Base-by-base conservation (phyloP, 2,888 invertebrate species). In the Amblyjoppa proteus region DNA sequence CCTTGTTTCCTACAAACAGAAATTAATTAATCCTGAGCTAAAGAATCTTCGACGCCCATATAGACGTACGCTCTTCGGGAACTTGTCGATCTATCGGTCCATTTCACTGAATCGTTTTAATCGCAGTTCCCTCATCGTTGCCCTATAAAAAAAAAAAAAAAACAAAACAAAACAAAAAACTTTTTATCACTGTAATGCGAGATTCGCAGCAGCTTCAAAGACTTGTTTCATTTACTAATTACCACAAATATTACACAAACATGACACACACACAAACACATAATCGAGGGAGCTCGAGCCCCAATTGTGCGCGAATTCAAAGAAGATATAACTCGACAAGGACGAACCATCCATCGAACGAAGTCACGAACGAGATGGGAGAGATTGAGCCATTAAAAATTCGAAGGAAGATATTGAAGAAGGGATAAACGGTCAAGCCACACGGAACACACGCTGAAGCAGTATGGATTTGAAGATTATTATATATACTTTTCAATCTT, bases 321-420 rank as follows among this genome's bases (percentile, higher is more conserved):
- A 68, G 68, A 64, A 64, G 34, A 64, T 34, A 64, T n/a, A 64
- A 64, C 51, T 64, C 84, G 81, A 81, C 84, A 74, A 77, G 77
- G 84, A 84, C 84, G 81, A 84, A 84, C 84, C 84, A 81, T 84
- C 84, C 25, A 74, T 56, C 61, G 71, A 80, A 71, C 49, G 68
- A 31, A 73, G 76, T 68, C 66, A 76, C 68, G 61, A 73, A 45
- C 16, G 68, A 61, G 56, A 58, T 51, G 66, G 56, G 51, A 66
- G 51, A 16, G 66, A 38, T 45, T 68, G 68, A 28, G 38, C 49
- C 28, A 74, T 16, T 53, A 31, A 68, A 20, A 25, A 41, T 16
- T 49, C 3, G n/a, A 7, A 64, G 49, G 4, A 58, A 61, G 41
- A n/a, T 38, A 51, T 25, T 16, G 53, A 70, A 49, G 31, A 69